phyloP scores from a whole-genome alignment of 1,140 invertebrate species.

The Drosophila yakuba region DNA sequence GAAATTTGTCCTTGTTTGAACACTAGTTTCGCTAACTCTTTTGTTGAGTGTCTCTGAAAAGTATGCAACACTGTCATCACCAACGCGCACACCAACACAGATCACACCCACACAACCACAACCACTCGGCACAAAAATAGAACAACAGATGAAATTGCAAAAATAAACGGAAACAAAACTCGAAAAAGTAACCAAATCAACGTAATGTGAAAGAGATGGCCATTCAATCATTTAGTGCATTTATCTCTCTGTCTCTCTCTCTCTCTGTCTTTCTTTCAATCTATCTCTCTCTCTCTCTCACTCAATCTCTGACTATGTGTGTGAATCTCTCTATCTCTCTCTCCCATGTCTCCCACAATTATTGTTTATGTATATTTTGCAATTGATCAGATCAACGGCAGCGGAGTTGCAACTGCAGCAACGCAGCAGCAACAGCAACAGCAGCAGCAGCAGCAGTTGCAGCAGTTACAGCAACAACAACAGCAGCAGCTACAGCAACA shows the following conservation, averaged over 20 bases:
- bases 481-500: constrained; percentile 42
- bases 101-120: neutral
- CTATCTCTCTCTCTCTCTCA: constrained; percentile 42
- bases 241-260: constrained; percentile 72
- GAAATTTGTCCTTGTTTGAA: constrained; percentile 17
- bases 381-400: constrained; percentile 75
- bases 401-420: constrained; percentile 48
- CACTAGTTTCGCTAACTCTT: constrained; percentile 32
- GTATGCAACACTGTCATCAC: constrained; percentile 12
- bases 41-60: constrained; percentile 29
- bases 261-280: constrained; percentile 25
- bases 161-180: constrained; percentile 27
- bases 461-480: constrained; percentile 49
- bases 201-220: constrained; percentile 35
- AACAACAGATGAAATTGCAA: constrained; percentile 30
- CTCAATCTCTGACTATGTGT: constrained; percentile 60
- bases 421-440: constrained; percentile 50
- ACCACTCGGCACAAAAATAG: constrained; percentile 31
- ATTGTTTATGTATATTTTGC: constrained; percentile 73
- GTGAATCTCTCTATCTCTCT: constrained; percentile 63
- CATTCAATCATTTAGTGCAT: constrained; percentile 77
- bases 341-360: constrained; percentile 65
- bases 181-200: constrained; percentile 10
- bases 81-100: constrained; percentile 18
- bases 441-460: constrained; percentile 40